Conservation (phyloP, 2,113 vertebrate genomes). For the Hyla sarda region DNA sequence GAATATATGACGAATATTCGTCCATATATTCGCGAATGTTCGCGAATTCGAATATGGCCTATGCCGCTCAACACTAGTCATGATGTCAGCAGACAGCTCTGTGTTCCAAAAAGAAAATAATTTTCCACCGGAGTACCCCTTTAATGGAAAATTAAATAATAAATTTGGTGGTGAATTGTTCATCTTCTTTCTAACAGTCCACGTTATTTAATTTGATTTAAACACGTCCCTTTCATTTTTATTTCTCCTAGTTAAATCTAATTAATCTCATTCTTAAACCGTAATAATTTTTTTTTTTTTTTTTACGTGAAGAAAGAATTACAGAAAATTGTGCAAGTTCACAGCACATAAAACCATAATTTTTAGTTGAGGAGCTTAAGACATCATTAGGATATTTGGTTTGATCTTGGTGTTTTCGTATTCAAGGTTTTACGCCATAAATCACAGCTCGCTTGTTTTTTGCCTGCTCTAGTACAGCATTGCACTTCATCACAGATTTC, state of each 20-base stretch:
- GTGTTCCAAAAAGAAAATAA: no score
- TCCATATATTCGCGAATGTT: no score
- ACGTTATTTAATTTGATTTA: not conserved
- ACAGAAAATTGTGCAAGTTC: not conserved
- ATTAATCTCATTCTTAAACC: not conserved
- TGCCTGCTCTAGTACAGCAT: no score
- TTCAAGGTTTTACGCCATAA: slow-evolving; percentile 12
- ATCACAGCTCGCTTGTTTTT: slow-evolving; percentile 16
- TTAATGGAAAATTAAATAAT: not conserved
- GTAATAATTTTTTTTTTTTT: not conserved
- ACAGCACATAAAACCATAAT: not conserved
- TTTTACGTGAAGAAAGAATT: not conserved
- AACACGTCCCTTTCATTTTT: not conserved
- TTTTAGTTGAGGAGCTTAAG: not conserved
- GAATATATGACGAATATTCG: no score
- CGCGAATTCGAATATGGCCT: no score
- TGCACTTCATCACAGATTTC: slow-evolving; percentile 3
- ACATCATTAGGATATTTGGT: not conserved
- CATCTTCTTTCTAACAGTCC: not conserved
- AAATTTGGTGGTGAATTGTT: not conserved
- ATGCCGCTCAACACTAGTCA: no score
- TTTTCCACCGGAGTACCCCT: no score
- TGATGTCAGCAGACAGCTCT: no score
- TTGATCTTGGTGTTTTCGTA: not conserved
- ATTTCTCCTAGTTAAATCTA: not conserved